Percentiles rank a stretch among this genome's conserved stretches.
Evolutionary conservation across 2,113 vertebrate genomes (phyloP).

Genomic region (Lanius ludovicianus): DNA sequence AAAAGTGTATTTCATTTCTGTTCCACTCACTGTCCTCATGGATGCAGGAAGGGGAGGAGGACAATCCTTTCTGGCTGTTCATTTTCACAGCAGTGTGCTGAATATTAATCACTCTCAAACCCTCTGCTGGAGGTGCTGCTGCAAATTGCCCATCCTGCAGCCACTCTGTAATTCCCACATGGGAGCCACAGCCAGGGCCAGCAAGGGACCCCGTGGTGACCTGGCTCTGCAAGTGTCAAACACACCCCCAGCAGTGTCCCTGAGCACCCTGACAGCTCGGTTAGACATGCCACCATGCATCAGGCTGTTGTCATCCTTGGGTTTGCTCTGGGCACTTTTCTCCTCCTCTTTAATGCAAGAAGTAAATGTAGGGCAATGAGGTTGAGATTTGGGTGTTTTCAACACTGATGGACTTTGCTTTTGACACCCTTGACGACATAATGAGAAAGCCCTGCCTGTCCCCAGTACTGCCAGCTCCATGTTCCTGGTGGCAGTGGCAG

Average conservation of each 20-base stretch:
- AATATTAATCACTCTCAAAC: constrained; percentile 13
- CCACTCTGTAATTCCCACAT: neutral
- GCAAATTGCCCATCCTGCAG: neutral
- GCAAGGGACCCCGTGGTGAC: rapidly evolving
- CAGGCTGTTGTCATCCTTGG: neutral
- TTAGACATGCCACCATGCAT: neutral
- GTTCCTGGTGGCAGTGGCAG: neutral
- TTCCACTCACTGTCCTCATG: neutral
- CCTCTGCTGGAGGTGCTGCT: neutral
- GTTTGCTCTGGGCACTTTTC: neutral
- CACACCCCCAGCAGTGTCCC: neutral
- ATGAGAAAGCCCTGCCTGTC: neutral
- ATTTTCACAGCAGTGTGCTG: constrained; percentile 10
- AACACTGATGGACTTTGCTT: neutral
- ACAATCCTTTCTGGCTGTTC: neutral
- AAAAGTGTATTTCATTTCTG: neutral
- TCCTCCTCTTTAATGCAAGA: neutral
- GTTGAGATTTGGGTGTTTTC: neutral
- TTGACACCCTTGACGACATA: neutral
- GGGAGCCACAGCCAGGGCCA: neutral
- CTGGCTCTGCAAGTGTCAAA: neutral
- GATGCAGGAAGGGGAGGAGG: neutral
- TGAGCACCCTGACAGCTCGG: neutral
- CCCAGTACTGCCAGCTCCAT: neutral
- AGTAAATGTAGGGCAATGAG: rapidly evolving